Evolutionary conservation across 1,140 invertebrate species (phyloP).

Genomic region (Rhyacophila brunnea): DNA sequence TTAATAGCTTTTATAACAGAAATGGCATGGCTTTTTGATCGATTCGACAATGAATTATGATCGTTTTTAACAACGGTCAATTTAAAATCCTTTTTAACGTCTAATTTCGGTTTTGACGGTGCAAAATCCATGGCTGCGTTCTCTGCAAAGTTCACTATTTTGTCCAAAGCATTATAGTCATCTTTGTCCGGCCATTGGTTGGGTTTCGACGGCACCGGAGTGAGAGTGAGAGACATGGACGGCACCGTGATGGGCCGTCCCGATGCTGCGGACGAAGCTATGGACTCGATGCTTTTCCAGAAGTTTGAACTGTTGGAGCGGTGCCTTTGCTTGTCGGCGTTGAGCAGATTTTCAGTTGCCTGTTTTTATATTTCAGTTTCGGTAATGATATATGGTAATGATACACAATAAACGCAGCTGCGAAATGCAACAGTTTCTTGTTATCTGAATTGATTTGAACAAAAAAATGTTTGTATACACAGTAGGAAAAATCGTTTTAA

Average conservation of each 20-base stretch:
- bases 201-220: constrained; percentile 46
- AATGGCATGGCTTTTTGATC: constrained; percentile 15
- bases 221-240: constrained; percentile 49
- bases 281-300: constrained; percentile 46
- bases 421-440: too few species aligned
- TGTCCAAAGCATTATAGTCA: constrained; percentile 50
- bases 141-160: constrained; percentile 54
- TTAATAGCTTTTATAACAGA: constrained; percentile 27
- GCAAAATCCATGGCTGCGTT: constrained; percentile 47
- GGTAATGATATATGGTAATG: too few species aligned
- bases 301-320: constrained; percentile 34
- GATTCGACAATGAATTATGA: constrained; percentile 35
- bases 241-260: constrained; percentile 41
- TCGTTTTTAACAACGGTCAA: constrained; percentile 44
- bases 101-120: constrained; percentile 42
- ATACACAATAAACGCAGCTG: too few species aligned
- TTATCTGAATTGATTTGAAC: too few species aligned
- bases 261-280: constrained; percentile 39
- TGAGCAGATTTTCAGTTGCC: constrained; percentile 9
- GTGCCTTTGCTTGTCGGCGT: constrained; percentile 35
- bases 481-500: too few species aligned
- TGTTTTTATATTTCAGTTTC: too few species aligned
- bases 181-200: constrained; percentile 42
- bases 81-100: constrained; percentile 46
- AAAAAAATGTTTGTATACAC: too few species aligned